Conservation (phyloP, 2,888 invertebrate genomes). For the Beris morrisii region DNA sequence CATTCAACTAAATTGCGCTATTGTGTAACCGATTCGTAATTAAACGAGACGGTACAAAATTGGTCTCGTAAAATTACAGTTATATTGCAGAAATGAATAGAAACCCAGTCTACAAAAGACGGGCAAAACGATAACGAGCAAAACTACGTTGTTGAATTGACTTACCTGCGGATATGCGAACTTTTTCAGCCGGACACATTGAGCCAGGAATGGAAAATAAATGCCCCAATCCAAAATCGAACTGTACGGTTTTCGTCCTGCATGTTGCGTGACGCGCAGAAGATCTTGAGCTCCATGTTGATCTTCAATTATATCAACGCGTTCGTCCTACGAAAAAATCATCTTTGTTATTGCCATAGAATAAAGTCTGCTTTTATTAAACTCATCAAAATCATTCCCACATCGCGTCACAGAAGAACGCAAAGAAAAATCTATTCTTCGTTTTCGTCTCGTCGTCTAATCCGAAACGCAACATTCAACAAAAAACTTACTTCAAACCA, state of each 20-base stretch:
- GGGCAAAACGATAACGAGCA: neutral
- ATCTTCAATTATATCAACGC: constrained; percentile 39
- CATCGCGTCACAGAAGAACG: neutral
- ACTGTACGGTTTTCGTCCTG: constrained; percentile 61
- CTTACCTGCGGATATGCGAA: constrained; percentile 71
- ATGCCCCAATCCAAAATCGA: constrained; percentile 61
- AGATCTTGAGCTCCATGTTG: constrained; percentile 61
- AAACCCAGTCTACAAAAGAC: too few relatives aligned
- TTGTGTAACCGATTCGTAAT: neutral
- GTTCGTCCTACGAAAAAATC: constrained; percentile 5
- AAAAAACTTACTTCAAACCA: constrained; percentile 51
- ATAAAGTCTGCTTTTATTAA: too few relatives aligned
- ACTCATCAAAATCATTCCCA: neutral
- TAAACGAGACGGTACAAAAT: neutral
- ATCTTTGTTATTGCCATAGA: too few relatives aligned
- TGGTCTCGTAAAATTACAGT: too few relatives aligned
- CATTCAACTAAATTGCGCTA: too few relatives aligned
- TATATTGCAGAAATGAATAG: too few relatives aligned
- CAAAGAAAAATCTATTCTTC: neutral
- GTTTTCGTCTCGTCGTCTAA: neutral
- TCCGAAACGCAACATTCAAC: neutral
- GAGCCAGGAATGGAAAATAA: constrained; percentile 67
- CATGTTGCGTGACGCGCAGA: constrained; percentile 60
- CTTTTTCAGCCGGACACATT: constrained; percentile 66
- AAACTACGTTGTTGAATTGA: constrained; percentile 45